Percentiles rank a stretch among this genome's conserved stretches.
Evolutionary conservation across 2,113 vertebrate species (phyloP).

Genomic region (Tapirus terrestris): DNA sequence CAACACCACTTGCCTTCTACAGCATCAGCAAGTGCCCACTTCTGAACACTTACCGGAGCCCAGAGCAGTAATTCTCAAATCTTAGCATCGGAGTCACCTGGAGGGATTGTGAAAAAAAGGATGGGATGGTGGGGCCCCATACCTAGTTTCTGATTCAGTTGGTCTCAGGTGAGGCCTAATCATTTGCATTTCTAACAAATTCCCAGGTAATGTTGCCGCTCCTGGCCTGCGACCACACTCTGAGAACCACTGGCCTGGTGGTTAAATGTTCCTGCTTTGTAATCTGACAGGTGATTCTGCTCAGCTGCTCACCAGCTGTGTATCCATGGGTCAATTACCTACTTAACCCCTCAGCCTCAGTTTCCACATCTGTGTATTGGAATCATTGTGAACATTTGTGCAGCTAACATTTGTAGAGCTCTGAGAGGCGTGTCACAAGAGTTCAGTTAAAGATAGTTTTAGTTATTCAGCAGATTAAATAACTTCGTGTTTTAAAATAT

Average conservation of each 20-base stretch:
- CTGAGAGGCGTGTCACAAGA: not conserved
- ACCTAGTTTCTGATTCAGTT: not conserved
- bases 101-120: not conserved
- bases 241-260: not conserved
- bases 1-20: not conserved
- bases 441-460: not conserved
- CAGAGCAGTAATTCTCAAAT: not conserved
- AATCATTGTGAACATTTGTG: rapidly evolving
- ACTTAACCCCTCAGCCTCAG: not conserved
- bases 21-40: not conserved
- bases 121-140: rapidly evolving
- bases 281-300: not conserved
- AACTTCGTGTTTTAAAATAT: slow-evolving; percentile 57
- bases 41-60: not conserved
- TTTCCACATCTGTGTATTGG: not conserved
- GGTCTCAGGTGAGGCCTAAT: no score
- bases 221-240: not conserved
- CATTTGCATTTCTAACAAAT: not conserved
- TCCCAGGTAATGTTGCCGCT: rapidly evolving
- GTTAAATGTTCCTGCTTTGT: not conserved
- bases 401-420: not conserved
- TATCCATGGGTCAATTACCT: not conserved
- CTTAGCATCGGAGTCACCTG: not conserved
- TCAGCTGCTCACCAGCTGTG: not conserved
- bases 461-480: not conserved